Evolutionary conservation across 23 tunicate species (phyloP).

Genomic region (Styela plicata): DNA sequence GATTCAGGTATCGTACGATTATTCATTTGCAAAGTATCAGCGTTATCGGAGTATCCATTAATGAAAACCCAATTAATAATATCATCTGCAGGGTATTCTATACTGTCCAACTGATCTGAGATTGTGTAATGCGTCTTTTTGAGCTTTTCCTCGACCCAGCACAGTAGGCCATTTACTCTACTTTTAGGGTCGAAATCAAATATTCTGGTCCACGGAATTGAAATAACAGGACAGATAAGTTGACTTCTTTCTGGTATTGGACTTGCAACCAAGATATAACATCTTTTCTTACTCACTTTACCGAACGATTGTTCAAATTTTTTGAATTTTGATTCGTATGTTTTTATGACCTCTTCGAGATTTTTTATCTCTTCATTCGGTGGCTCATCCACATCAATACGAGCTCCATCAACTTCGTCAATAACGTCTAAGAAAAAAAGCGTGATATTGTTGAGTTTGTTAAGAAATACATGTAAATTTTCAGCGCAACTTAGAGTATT

Average conservation of each 20-base stretch:
- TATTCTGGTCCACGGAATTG: constrained; percentile 17
- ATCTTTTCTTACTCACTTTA: neutral
- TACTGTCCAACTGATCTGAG: neutral
- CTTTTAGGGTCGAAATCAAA: constrained; percentile 26
- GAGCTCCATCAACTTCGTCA: neutral
- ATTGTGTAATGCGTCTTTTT: neutral
- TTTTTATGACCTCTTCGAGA: neutral
- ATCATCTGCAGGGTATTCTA: constrained; percentile 2
- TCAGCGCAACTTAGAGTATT: too few species aligned
- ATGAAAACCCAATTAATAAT: constrained; percentile 19
- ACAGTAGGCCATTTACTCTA: neutral
- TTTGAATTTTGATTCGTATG: neutral
- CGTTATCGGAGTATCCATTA: neutral
- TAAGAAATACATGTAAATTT: too few species aligned
- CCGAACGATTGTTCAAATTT: constrained; percentile 1
- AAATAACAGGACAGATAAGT: neutral
- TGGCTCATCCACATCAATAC: neutral
- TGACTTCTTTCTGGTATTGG: neutral
- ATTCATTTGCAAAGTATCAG: neutral
- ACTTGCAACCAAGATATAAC: constrained; percentile 12
- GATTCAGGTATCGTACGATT: neutral
- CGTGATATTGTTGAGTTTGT: too few species aligned
- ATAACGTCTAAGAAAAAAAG: neutral
- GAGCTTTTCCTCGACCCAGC: neutral
- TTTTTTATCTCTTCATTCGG: neutral